phyloP scores from a whole-genome alignment of 2,888 invertebrate genomes.

The Perizoma flavofasciatum region DNA sequence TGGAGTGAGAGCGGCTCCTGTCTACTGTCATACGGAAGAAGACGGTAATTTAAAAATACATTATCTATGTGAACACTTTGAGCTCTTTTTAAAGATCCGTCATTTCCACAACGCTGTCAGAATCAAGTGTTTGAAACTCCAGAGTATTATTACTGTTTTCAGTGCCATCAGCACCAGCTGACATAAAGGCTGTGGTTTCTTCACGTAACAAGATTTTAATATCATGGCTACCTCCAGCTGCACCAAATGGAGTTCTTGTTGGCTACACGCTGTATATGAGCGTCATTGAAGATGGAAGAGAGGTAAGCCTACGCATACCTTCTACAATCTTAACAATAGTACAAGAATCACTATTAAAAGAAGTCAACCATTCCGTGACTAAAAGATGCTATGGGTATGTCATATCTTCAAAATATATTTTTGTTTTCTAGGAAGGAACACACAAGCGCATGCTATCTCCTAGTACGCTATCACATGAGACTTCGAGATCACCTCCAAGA shows the following conservation, averaged over 20 bases:
- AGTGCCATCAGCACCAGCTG: conserved; percentile 95
- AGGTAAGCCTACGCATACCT: conserved; percentile 47
- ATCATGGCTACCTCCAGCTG: conserved; percentile 94
- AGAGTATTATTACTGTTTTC: conserved; percentile 42
- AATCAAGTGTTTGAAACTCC: no score
- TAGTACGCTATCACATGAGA: conserved; percentile 88
- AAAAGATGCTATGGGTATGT: no score
- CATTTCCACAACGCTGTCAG: no score
- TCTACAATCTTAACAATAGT: no score
- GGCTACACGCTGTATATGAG: conserved; percentile 94
- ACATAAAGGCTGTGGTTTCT: conserved; percentile 95
- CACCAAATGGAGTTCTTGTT: conserved; percentile 92
- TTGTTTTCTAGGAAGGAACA: conserved; percentile 84
- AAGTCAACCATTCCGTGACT: not conserved
- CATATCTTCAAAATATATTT: no score
- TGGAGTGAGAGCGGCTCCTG: conserved; percentile 92
- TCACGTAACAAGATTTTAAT: conserved; percentile 93
- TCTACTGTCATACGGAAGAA: conserved; percentile 94
- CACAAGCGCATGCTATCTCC: conserved; percentile 89
- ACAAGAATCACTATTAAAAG: not conserved
- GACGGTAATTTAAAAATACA: conserved; percentile 85
- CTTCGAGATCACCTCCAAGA: conserved; percentile 87
- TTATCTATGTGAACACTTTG: not conserved
- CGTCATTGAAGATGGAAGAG: conserved; percentile 89
- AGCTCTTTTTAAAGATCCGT: not conserved